Base-by-base conservation (phyloP, 2,797 vertebrate species). In the Chloroceryle inda region DNA sequence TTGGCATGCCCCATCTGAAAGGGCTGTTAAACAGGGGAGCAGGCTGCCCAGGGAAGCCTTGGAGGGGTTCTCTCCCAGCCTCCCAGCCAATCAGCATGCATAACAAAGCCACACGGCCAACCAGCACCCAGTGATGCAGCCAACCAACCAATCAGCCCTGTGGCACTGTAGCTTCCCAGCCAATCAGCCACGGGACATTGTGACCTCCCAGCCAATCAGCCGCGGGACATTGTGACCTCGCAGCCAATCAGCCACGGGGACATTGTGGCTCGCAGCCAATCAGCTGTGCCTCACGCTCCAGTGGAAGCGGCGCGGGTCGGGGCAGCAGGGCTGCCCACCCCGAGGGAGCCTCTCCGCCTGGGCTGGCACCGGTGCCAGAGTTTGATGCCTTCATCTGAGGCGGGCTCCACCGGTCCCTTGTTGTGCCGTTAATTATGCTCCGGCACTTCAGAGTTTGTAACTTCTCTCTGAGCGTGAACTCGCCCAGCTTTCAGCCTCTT, bases 361-460 rank as follows among this genome's bases (percentile, higher is more conserved):
- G 71, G 52, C 45, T 5, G 4, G 59, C 44, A 55, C 61, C 1
- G 1, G 16, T 49, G 50, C 31, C 62, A 1, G 2, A 10, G 15
- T 45, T 26, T 35, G 4, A 0, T 3, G 13, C n/a, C 66, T 20
- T 33, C 11, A 0, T 13, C 58, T 3, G 8, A 20, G 61, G 4
- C 1, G 4, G 56, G 45, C 44, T 49, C 45, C 35, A 1, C 33
- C 0, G 1, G 20, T 27, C n/a, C 16, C 47, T 26, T 14, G 8
- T 50, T 15, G 45, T n/a, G 1, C 7, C 0, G 0, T 44, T 38
- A 37, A 15, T 69, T 37, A 14, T 1, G 0, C 29, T 23, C n/a
- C 21, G 1, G 27, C 4, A 3, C 17, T 23, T 7, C 7, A 8
- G 37, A 14, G 21, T 61, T 38, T 19, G 50, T 9, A 13, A 24